Conservation (phyloP, 1,140 invertebrate genomes). For the Spodoptera frugiperda region DNA sequence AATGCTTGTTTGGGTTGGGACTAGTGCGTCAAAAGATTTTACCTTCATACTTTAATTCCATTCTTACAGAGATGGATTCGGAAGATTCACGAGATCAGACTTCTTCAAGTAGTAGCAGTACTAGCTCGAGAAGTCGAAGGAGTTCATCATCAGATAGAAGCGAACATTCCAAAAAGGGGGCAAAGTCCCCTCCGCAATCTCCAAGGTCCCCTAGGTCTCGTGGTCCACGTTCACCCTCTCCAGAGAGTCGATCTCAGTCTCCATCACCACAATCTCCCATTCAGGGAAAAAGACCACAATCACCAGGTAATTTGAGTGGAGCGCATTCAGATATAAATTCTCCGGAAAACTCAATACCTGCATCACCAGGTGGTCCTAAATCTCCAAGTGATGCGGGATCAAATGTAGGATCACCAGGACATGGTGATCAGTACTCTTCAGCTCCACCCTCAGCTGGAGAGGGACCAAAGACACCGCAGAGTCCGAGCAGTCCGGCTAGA, state of each 20-base stretch:
- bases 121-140: slow-evolving; percentile 78
- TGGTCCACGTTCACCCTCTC: slow-evolving; percentile 70
- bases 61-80: slow-evolving; percentile 84
- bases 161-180: slow-evolving; percentile 71
- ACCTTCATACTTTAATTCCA: slow-evolving; percentile 51
- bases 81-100: slow-evolving; percentile 84
- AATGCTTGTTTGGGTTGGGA: slow-evolving; percentile 73
- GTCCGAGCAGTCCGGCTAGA: slow-evolving; percentile 67
- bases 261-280: slow-evolving; percentile 59
- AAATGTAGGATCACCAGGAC: slow-evolving; percentile 72
- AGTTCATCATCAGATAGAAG: slow-evolving; percentile 79
- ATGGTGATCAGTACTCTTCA: slow-evolving; percentile 63
- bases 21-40: background rate
- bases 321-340: slow-evolving; percentile 81
- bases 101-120: slow-evolving; percentile 84
- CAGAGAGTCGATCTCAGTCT: slow-evolving; percentile 66
- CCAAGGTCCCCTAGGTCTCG: slow-evolving; percentile 65
- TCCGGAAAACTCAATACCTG: slow-evolving; percentile 76
- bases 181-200: slow-evolving; percentile 71
- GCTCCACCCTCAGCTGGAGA: slow-evolving; percentile 56
- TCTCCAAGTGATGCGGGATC: slow-evolving; percentile 76
- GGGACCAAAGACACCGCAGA: slow-evolving; percentile 72
- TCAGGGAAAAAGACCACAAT: slow-evolving; percentile 59
- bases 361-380: slow-evolving; percentile 71
- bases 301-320: slow-evolving; percentile 76